These are phyloP conservation scores for Anas platyrhynchos DNA, from an alignment of 2,113 vertebrate species.

Conservation along the genomic window DNA sequence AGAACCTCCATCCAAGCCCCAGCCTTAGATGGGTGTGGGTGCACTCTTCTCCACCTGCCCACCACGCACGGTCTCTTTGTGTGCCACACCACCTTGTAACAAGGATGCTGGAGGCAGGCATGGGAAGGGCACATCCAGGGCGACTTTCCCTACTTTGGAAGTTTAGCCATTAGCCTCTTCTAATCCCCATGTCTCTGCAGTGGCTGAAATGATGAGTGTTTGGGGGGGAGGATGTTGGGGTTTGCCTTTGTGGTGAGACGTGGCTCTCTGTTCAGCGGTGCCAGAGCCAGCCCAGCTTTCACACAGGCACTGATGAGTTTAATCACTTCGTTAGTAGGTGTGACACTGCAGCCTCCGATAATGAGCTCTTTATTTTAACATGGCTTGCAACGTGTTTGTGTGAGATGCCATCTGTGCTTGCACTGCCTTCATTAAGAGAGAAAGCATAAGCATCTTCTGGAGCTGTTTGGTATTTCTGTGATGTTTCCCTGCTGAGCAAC, in stretches of 20 bases:
- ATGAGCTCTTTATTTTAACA: conserved; percentile 58
- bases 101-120: neutral
- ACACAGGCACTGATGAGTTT: conserved; percentile 37
- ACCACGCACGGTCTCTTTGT: neutral
- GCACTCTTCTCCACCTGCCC: neutral
- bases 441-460: neutral
- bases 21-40: neutral
- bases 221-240: no score
- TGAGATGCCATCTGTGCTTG: conserved; percentile 55
- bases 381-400: neutral
- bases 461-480: conserved; percentile 1
- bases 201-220: neutral
- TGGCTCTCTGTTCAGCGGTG: neutral
- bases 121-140: neutral
- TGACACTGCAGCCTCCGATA: conserved; percentile 33
- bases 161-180: neutral
- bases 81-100: neutral
- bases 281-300: conserved; percentile 17
- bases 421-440: conserved; percentile 35
- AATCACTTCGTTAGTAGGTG: conserved; percentile 66
- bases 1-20: neutral
- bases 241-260: neutral
- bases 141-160: neutral
- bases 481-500: conserved; percentile 36
- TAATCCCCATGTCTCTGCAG: rapidly evolving